Evolutionary conservation across 2,113 vertebrate genomes (phyloP), one percentile per base, ranked within the genome.

Genomic region (Cynoglossus semilaevis): DNA sequence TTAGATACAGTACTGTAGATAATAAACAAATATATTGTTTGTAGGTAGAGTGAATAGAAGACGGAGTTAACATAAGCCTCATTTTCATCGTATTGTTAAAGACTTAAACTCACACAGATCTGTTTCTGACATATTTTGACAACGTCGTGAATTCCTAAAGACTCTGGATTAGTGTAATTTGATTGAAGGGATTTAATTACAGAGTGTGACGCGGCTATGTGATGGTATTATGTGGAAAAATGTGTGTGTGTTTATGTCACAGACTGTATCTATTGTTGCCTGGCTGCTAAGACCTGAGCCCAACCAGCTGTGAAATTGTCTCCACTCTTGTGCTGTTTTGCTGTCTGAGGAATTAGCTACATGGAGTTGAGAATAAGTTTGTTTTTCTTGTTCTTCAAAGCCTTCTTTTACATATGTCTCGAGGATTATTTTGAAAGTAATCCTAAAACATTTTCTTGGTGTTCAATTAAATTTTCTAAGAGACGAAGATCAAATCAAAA

Each of bases 231-330:
- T 37, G 14, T 63, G 15, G 14, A 47, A 42, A 19, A 46, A 22
- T 40, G 16, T 56, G 62, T 54, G 62, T 52, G 47, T 35, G n/a
- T 40, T 46, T 41, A 18, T 22, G 17, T 29, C 13, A 15, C 51
- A 12, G 42, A 34, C 43, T 67, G 46, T 36, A 52, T 51, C 18
- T 0, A 15, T 19, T 45, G 47, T 34, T 57, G 52, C 42, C 68
- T 51, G 72, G 54, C 66, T 41, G 57, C 79, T 87, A 85, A 88
- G 79, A 83, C 80, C 80, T 81, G 83, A 67, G 85, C 66, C 77
- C 55, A 80, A 77, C 79, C 83, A 84, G 82, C 84, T 86, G 85
- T 88, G 83, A 89, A 88, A 88, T 87, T 86, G 86, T 85, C 75
- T 77, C 63, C 35, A 73, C 79, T 77, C 54, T 72, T 81, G 37